A percentile compares a stretch with the other conserved stretches of the same genome.
phyloP scores from a whole-genome alignment of 2,113 vertebrate genomes.

The Cynoglossus semilaevis region DNA sequence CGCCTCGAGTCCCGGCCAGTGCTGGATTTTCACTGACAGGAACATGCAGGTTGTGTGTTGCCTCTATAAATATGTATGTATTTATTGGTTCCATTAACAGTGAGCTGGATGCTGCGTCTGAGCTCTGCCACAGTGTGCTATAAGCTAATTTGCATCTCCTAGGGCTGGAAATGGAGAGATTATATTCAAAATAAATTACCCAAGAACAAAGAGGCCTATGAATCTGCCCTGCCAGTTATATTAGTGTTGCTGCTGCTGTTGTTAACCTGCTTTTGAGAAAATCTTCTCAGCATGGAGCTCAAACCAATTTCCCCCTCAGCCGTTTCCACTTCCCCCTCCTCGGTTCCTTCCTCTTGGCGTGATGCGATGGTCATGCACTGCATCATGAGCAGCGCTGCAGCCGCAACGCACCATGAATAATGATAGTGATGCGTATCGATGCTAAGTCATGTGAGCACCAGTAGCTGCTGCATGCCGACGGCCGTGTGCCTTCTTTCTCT shows the following conservation, averaged over 20 bases:
- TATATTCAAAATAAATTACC: not conserved
- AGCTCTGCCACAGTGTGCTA: no score
- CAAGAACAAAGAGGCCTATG: not conserved
- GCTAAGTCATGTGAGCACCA: slow-evolving; percentile 33
- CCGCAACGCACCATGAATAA: slow-evolving; percentile 57
- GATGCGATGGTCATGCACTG: slow-evolving; percentile 46
- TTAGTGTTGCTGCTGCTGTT: not conserved
- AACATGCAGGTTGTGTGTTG: no score
- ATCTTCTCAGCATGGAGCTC: slow-evolving; percentile 29
- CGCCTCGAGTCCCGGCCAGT: no score
- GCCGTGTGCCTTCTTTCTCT: not conserved
- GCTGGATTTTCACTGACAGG: no score
- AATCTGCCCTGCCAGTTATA: not conserved
- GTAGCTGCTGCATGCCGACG: not conserved
- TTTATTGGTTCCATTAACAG: no score
- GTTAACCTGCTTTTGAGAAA: slow-evolving; percentile 27
- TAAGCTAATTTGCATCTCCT: not conserved
- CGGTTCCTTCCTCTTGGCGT: slow-evolving; percentile 20
- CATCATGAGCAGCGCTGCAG: slow-evolving; percentile 48
- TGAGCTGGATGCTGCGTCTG: no score
- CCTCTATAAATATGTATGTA: no score
- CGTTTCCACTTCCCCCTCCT: slow-evolving; percentile 34
- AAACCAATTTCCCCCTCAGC: slow-evolving; percentile 43
- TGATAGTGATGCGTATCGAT: slow-evolving; percentile 48
- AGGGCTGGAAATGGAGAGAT: not conserved